Base-by-base conservation (phyloP, 2,113 vertebrate genomes). In the Holacanthus passer region DNA sequence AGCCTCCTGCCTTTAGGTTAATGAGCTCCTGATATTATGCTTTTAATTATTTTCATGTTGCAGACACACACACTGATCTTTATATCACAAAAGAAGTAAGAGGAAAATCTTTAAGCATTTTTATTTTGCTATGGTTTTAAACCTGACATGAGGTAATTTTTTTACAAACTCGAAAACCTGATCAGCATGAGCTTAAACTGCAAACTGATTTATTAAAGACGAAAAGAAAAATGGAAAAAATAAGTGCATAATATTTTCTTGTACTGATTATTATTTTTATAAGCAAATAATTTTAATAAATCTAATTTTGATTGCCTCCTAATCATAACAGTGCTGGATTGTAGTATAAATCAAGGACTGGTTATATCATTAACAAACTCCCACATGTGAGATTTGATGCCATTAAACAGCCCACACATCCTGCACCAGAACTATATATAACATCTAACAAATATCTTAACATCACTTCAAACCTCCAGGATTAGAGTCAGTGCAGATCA, bases 1-100 rank as follows among this genome's bases (percentile, higher is more conserved):
- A 53, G 65, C 63, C 66, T 59, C 37, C 22, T 82, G 70, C 9
- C 24, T 52, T 24, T 5, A 22, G 3, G 58, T 17, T 69, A 39
- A 70, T 65, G 32, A 55, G 41, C 48, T 58, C 8, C 47, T 48
- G 50, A 29, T 14, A 24, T 50, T 50, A 53, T 48, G 3, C 20
- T 47, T 41, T 47, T 63, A 3, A 22, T 45, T 4, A 12, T 35
- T 50, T 17, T 11, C 17, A 67, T 41, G 24, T 66, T 65, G 17
- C 60, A 76, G 29, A 47, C 45, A 59, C 16, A 10, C 9, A 10
- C 22, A 19, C 11, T 5, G 13, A 56, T 45, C 10, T 62, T 62
- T 45, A 43, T 50, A 72, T 9, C n/a, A 67, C 5, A 11, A 45
- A 17, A 50, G 4, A 68, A 76, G 19, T 1, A 20, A 19, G 31